phyloP scores from a whole-genome alignment of 92 coral and sea anemone genomes.

The Blastomussa wellsi region DNA sequence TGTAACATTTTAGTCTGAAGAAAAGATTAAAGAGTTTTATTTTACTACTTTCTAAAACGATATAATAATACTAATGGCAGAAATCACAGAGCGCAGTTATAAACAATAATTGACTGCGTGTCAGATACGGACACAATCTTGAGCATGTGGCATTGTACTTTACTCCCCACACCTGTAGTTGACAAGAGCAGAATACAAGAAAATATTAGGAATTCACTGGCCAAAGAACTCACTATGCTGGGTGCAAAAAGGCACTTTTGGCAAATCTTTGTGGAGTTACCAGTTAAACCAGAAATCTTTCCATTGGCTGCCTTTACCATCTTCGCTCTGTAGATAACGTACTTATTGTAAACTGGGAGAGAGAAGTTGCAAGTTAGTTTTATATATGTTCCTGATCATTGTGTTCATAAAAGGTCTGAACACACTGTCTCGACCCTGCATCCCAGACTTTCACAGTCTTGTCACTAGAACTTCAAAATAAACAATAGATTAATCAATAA shows the following conservation, averaged over 20 bases:
- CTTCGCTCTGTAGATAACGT: too few species aligned
- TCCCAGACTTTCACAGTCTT: slow-evolving; percentile 98
- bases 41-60: background rate
- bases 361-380: too few species aligned
- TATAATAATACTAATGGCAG: background rate
- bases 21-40: background rate
- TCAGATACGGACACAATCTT: slow-evolving; percentile 97
- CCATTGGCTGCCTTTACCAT: too few species aligned
- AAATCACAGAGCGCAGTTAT: slow-evolving; percentile 78
- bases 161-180: slow-evolving; percentile 91
- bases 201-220: background rate
- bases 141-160: slow-evolving; percentile 95
- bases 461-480: slow-evolving; percentile 82
- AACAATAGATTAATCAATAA: background rate
- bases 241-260: too few species aligned
- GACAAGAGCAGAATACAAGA: background rate
- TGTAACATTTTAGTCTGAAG: too few species aligned
- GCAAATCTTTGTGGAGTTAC: too few species aligned
- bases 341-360: too few species aligned
- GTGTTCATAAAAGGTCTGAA: slow-evolving; percentile 95
- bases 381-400: slow-evolving; percentile 86
- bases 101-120: slow-evolving; percentile 84
- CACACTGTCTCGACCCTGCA: slow-evolving; percentile 93
- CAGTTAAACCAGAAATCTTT: too few species aligned
- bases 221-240: background rate